Evolutionary conservation across 2,113 vertebrate genomes (phyloP).

Genomic region (Eclectus roratus): DNA sequence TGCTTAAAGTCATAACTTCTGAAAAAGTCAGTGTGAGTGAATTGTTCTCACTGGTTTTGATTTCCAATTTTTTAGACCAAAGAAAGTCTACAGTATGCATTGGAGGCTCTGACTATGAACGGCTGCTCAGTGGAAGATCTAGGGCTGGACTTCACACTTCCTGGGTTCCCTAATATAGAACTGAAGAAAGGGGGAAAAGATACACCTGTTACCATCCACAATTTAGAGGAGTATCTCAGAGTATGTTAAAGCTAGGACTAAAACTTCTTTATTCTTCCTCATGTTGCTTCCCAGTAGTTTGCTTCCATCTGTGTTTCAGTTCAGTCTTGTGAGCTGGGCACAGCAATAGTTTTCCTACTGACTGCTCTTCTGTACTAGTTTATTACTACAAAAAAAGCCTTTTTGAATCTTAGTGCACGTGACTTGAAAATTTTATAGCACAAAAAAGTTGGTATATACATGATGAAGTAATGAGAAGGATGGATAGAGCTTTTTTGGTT

Average conservation of each 20-base stretch:
- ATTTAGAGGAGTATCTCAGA: constrained; percentile 96
- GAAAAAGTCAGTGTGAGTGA: background rate
- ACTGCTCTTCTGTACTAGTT: background rate
- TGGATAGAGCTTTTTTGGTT: background rate
- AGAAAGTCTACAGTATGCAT: constrained; percentile 93
- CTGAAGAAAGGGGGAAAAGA: constrained; percentile 99
- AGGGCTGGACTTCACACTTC: constrained; percentile 95
- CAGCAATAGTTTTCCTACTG: background rate
- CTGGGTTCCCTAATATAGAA: constrained; percentile 97
- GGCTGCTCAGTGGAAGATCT: constrained; percentile 98
- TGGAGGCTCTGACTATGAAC: constrained; percentile 97
- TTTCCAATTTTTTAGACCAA: constrained; percentile 79
- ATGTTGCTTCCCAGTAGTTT: background rate
- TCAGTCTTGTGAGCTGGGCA: background rate
- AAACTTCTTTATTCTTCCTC: background rate
- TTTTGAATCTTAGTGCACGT: background rate
- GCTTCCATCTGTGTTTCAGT: background rate
- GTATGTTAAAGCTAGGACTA: constrained; percentile 69
- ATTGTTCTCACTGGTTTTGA: background rate
- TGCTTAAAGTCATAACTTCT: background rate
- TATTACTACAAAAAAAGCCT: background rate
- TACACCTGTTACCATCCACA: constrained; percentile 93
- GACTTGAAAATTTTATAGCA: background rate
- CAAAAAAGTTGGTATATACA: background rate
- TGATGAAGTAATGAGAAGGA: background rate